Conservation (phyloP, 2,888 invertebrate genomes). For the Oscheius onirici region DNA sequence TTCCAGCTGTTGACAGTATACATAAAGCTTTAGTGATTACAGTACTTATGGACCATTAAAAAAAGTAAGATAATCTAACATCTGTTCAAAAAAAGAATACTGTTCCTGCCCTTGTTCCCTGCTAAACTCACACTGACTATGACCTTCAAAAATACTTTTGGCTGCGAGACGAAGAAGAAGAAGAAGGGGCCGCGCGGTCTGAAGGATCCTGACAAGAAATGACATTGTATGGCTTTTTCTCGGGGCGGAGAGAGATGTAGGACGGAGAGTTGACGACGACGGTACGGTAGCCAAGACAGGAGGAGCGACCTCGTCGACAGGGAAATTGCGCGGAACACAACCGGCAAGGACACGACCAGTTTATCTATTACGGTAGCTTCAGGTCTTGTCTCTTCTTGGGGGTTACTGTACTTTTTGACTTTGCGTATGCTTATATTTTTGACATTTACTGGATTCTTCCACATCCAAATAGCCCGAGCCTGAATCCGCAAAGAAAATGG, state of each 20-base stretch:
- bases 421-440: too few relatives aligned
- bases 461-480: too few relatives aligned
- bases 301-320: slow-evolving; percentile 3
- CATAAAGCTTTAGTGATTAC: too few relatives aligned
- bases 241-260: slow-evolving; percentile 3
- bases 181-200: slow-evolving; percentile 29
- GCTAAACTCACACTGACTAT: too few relatives aligned
- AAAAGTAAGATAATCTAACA: too few relatives aligned
- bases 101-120: not conserved
- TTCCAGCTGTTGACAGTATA: too few relatives aligned
- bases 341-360: slow-evolving; percentile 27
- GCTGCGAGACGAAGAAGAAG: not conserved
- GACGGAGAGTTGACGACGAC: too few relatives aligned
- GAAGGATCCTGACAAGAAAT: slow-evolving; percentile 29
- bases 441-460: too few relatives aligned
- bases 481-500: too few relatives aligned
- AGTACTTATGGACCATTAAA: too few relatives aligned
- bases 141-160: too few relatives aligned
- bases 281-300: slow-evolving; percentile 12
- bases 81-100: too few relatives aligned
- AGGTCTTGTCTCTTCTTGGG: not conserved
- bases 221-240: slow-evolving; percentile 24
- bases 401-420: slow-evolving; percentile 7
- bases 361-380: slow-evolving; percentile 29
- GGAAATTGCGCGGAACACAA: slow-evolving; percentile 30